Evolutionary conservation across 2,797 vertebrate species (phyloP).

Genomic region (Erpetoichthys calabaricus): DNA sequence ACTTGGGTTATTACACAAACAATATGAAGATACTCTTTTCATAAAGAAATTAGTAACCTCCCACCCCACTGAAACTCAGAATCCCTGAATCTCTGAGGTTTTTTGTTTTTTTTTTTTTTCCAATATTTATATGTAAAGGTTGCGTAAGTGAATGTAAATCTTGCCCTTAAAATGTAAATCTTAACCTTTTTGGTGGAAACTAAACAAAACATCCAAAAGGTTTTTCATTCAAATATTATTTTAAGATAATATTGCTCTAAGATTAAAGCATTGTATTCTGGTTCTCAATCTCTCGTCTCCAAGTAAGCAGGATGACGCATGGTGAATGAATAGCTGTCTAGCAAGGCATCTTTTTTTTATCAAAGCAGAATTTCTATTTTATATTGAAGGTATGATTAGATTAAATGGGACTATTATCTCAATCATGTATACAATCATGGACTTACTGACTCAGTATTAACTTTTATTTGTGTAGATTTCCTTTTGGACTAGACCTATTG

Average conservation of each 20-base stretch:
- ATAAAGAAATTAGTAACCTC: no score
- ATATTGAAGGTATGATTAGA: constrained; percentile 5
- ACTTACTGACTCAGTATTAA: no score
- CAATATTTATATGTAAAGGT: no score
- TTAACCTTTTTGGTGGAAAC: constrained; percentile 11
- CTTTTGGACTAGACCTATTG: no score
- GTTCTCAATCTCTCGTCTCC: background rate
- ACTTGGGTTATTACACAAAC: no score
- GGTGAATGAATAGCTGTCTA: constrained; percentile 1
- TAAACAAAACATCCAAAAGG: constrained; percentile 3
- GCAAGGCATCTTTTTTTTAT: constrained; percentile 10
- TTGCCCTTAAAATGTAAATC: background rate
- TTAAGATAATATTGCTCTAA: constrained; percentile 1
- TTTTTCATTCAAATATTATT: constrained; percentile 5
- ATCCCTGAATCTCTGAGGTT: no score
- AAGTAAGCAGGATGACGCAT: background rate
- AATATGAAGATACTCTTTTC: no score
- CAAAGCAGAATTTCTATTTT: constrained; percentile 11
- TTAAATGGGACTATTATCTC: background rate
- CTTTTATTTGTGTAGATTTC: no score
- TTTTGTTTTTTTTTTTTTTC: background rate
- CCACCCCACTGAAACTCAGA: no score
- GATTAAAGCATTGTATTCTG: constrained; percentile 5
- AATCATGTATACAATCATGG: no score
- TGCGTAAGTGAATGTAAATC: background rate